Base-by-base conservation (phyloP, 2,888 invertebrate species). In the Hypomecis punctinalis region DNA sequence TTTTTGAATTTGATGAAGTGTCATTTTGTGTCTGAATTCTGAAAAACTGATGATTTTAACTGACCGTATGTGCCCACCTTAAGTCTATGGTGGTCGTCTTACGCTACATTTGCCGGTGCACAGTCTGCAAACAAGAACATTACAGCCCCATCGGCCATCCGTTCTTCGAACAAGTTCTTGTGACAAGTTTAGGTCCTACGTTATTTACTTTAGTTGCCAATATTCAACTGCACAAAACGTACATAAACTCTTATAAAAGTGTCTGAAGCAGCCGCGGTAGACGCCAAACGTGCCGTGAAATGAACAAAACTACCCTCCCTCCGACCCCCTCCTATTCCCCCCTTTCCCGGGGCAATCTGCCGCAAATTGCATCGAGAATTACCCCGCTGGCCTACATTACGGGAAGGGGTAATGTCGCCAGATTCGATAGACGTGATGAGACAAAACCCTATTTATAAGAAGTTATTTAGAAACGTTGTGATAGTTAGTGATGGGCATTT, bases 331-430 rank as follows among this genome's bases (percentile, higher is more conserved):
- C 11, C 48, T 23, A n/a, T 37, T 8, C 11, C 61, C 43, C 46
- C 11, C 23, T 3, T 23, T 46, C 62, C 23, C 40, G 53, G 57
- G 45, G 62, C 62, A 70, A 68, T 72, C 64, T 69, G 57, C 63
- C 53, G 60, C 63, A 66, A 71, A 71, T 69, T 71, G 68, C 68
- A 66, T 48, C 62, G 69, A 68, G 66, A 66, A 68, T 72, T 58
- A 54, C 65, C 58, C 63, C 53, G 37, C 46, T 1, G 64, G 55
- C 60, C 60, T 51, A 64, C 51, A 60, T 63, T 63, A 63, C 49
- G 10, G 23, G 23, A 40, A 52, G 40, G 47, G 55, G 61, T 55
- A 51, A 55, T 45, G 49, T 37, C 23, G 46, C 23, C 36, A 54
- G 45, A 45, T 52, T 33, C 36, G 52, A 45, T 23, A 23, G 51